phyloP scores from a whole-genome alignment of 2,113 vertebrate species.

The Talpa occidentalis region DNA sequence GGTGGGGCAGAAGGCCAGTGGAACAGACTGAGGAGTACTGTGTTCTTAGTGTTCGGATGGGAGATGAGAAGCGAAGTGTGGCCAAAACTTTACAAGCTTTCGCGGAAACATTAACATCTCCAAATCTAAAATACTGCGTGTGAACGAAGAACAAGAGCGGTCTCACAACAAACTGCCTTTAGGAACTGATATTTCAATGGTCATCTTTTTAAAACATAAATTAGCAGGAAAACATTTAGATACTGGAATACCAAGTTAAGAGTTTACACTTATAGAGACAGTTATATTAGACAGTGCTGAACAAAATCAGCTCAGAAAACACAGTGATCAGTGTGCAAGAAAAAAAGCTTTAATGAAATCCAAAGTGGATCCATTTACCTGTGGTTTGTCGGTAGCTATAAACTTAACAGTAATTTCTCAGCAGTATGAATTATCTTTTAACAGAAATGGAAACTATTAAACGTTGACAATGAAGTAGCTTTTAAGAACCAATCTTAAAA shows the following conservation, averaged over 20 bases:
- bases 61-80: neutral
- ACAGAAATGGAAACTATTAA: constrained; percentile 41
- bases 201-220: constrained; percentile 45
- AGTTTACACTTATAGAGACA: constrained; percentile 42
- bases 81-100: constrained; percentile 26
- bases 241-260: neutral
- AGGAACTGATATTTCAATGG: neutral
- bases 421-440: constrained; percentile 28
- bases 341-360: neutral
- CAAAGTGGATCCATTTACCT: constrained; percentile 21
- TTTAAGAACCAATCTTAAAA: constrained; percentile 48
- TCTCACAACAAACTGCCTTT: neutral
- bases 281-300: neutral
- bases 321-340: neutral
- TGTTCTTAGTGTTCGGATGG: constrained; percentile 27
- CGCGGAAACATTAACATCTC: constrained; percentile 1
- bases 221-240: constrained; percentile 1
- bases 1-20: neutral
- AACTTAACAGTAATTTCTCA: constrained; percentile 43
- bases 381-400: neutral
- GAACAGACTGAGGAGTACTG: neutral
- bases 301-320: constrained; percentile 26
- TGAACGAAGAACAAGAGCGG: constrained; percentile 25
- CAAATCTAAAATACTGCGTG: constrained; percentile 16
- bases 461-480: constrained; percentile 24